Conservation (phyloP, 2,113 vertebrate genomes). For the Taurulus bubalis region DNA sequence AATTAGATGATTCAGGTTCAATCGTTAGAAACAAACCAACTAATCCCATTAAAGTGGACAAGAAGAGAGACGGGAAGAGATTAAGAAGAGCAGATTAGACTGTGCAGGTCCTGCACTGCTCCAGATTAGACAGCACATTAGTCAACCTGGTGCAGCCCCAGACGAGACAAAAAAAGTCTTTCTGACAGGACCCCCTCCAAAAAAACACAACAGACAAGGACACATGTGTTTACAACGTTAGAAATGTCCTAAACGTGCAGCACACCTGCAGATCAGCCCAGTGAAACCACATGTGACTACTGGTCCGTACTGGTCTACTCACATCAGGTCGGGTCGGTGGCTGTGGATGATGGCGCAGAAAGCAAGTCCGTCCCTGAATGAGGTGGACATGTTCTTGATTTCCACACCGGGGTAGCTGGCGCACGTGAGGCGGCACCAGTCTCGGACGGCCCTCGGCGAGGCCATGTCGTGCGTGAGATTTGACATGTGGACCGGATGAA, state of each 20-base stretch:
- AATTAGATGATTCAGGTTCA: neutral
- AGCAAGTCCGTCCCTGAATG: constrained; percentile 90
- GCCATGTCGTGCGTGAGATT: constrained; percentile 72
- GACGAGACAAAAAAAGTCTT: neutral
- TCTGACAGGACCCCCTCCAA: neutral
- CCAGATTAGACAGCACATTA: constrained; percentile 42
- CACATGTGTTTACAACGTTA: neutral
- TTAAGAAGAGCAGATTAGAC: constrained; percentile 51
- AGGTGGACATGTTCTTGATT: constrained; percentile 87
- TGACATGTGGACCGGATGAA: neutral
- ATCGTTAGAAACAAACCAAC: constrained; percentile 10
- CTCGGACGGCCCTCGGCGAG: constrained; percentile 82
- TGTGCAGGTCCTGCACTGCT: constrained; percentile 16
- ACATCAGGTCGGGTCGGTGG: constrained; percentile 90
- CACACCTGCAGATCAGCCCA: neutral
- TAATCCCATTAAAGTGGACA: constrained; percentile 42
- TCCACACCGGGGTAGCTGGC: constrained; percentile 85
- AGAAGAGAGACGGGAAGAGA: constrained; percentile 31
- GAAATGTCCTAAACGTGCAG: neutral
- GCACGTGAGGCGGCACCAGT: constrained; percentile 88
- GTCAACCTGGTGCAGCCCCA: neutral
- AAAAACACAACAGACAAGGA: neutral
- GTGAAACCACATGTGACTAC: neutral
- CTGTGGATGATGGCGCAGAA: constrained; percentile 93
- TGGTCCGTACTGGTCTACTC: constrained; percentile 75